Conservation (phyloP, 2,888 invertebrate species). For the Eurytoma adleriae region DNA sequence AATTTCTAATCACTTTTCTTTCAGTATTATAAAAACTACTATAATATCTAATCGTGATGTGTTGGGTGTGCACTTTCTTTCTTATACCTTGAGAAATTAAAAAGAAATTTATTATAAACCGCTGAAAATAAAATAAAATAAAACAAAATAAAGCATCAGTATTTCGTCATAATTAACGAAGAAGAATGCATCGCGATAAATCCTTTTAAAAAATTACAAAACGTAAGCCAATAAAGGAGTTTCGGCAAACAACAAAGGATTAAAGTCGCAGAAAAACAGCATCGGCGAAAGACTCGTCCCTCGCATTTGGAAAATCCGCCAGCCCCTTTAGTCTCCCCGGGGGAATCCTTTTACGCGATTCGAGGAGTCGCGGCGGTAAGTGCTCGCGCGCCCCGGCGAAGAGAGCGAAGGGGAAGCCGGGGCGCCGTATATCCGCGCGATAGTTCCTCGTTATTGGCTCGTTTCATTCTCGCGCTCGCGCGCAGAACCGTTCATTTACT, state of each 20-base stretch:
- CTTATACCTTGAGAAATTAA: too few species aligned
- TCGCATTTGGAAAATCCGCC: neutral
- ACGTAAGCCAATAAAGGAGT: neutral
- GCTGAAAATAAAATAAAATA: too few species aligned
- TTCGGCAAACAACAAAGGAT: conserved; percentile 10
- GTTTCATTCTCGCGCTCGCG: conserved; percentile 61
- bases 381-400: conserved; percentile 36
- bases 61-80: too few species aligned
- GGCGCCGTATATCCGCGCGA: conserved; percentile 59
- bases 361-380: neutral
- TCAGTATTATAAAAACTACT: too few species aligned
- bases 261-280: neutral
- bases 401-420: conserved; percentile 58
- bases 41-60: too few species aligned
- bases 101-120: too few species aligned
- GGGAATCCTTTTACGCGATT: conserved; percentile 41
- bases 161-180: too few species aligned
- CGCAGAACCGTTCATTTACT: conserved; percentile 70
- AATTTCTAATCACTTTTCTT: too few species aligned
- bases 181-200: too few species aligned
- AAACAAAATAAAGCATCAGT: too few species aligned
- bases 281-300: conserved; percentile 28
- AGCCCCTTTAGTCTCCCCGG: conserved; percentile 20
- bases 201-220: neutral
- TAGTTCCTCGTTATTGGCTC: conserved; percentile 67